phyloP scores from a whole-genome alignment of 2,888 invertebrate genomes.

The Sclerodermus sp. region DNA sequence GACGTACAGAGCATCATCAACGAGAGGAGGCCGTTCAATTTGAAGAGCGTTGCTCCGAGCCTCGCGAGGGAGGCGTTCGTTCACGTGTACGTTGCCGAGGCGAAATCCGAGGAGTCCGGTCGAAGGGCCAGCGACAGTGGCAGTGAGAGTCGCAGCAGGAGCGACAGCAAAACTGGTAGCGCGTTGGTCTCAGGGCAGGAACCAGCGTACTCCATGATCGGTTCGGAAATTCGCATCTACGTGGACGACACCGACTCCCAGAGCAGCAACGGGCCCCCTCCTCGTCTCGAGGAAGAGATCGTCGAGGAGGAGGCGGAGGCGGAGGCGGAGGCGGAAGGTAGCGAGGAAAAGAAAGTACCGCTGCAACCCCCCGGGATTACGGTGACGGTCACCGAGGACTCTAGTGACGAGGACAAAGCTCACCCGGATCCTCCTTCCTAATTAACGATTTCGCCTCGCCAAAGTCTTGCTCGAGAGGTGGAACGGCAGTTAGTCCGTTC shows the following conservation, averaged over 20 bases:
- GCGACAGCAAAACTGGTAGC: constrained; percentile 1
- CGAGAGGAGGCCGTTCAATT: constrained; percentile 51
- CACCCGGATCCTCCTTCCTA: too few species aligned
- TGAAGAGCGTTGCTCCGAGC: constrained; percentile 30
- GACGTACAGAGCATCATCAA: constrained; percentile 54
- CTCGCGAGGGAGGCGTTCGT: constrained; percentile 23
- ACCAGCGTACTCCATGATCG: constrained; percentile 19
- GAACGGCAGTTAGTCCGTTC: too few species aligned
- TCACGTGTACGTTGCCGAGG: constrained; percentile 33
- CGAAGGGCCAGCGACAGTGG: constrained; percentile 17
- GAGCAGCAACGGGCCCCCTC: constrained; percentile 29
- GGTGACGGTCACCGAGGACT: too few species aligned
- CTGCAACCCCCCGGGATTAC: too few species aligned
- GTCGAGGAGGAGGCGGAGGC: background rate
- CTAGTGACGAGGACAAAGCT: too few species aligned
- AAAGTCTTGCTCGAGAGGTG: background rate
- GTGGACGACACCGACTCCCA: constrained; percentile 45
- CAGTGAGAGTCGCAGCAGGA: constrained; percentile 4
- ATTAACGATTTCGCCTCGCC: too few species aligned
- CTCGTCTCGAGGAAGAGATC: background rate
- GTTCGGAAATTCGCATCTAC: constrained; percentile 40
- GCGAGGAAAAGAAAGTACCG: too few species aligned
- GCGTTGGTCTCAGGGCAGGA: constrained; percentile 15
- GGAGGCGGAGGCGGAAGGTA: background rate
- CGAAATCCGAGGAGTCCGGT: constrained; percentile 16